phyloP scores from a whole-genome alignment of 2,797 vertebrate species.

The Etheostoma nigrum region DNA sequence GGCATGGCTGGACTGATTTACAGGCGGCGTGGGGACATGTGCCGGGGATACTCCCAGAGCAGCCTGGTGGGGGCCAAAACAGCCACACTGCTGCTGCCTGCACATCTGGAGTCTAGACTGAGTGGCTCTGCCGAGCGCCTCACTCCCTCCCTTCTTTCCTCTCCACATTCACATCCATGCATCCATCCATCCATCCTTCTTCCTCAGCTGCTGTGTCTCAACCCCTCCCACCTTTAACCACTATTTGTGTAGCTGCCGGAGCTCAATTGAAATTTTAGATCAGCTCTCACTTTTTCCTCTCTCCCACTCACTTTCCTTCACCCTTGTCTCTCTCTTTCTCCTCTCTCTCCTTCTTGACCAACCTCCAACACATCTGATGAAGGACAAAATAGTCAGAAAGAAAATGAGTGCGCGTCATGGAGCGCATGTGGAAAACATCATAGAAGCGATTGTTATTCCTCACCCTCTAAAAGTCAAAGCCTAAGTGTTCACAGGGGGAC shows the following conservation, averaged over 20 bases:
- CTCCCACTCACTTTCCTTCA: slow-evolving; percentile 68
- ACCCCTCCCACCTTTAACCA: slow-evolving; percentile 59
- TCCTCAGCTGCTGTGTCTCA: slow-evolving; percentile 65
- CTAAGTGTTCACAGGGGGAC: slow-evolving; percentile 76
- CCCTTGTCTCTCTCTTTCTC: slow-evolving; percentile 48
- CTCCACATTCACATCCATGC: slow-evolving; percentile 71
- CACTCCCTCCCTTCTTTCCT: slow-evolving; percentile 70
- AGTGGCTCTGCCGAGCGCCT: slow-evolving; percentile 83
- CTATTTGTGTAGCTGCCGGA: slow-evolving; percentile 83
- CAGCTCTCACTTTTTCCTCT: slow-evolving; percentile 71
- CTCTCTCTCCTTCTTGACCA: slow-evolving; percentile 33
- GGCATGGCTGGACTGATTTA: slow-evolving; percentile 82
- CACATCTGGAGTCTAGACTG: slow-evolving; percentile 91
- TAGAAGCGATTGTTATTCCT: slow-evolving; percentile 78
- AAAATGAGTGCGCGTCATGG: slow-evolving; percentile 49
- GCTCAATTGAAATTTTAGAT: slow-evolving; percentile 80
- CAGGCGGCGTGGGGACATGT: slow-evolving; percentile 85
- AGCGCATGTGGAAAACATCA: slow-evolving; percentile 81
- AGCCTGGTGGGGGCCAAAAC: slow-evolving; percentile 82
- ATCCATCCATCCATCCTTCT: slow-evolving; percentile 73
- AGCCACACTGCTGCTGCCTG: slow-evolving; percentile 80
- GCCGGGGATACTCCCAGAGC: slow-evolving; percentile 85
- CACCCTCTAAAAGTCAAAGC: slow-evolving; percentile 62
- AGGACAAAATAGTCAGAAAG: slow-evolving; percentile 62
- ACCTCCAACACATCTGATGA: slow-evolving; percentile 65